phyloP scores from a whole-genome alignment of 2,888 invertebrate species.

The Drosophila stalkeri region DNA sequence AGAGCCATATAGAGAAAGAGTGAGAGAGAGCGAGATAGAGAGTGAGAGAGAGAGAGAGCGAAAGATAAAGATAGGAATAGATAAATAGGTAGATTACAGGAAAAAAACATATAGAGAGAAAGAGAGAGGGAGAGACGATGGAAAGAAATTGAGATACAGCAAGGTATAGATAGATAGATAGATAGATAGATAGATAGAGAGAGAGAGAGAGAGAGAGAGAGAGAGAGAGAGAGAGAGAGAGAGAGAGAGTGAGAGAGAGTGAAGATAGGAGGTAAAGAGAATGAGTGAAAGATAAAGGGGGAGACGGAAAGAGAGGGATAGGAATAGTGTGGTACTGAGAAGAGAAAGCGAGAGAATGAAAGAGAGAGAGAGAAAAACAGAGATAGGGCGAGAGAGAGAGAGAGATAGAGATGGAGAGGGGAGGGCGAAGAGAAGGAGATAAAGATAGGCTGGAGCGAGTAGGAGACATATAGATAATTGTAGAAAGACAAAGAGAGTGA shows the following conservation, averaged over 20 bases:
- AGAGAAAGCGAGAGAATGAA: no score
- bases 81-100: not conserved
- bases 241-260: not conserved
- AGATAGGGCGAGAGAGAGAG: not conserved
- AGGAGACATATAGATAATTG: no score
- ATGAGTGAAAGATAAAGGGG: not conserved
- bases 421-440: no score
- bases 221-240: not conserved
- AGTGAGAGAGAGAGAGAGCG: not conserved
- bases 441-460: no score
- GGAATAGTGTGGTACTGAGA: no score
- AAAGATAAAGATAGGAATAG: not conserved
- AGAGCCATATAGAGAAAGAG: no score
- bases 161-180: not conserved
- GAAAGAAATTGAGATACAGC: not conserved
- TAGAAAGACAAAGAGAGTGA: no score
- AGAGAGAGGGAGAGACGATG: not conserved
- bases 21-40: no score
- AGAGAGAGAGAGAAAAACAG: no score
- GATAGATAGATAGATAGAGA: not conserved
- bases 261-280: no score
- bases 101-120: not conserved
- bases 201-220: not conserved
- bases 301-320: not conserved
- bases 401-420: no score